Base-by-base conservation (phyloP, 53 echinoderm and acorn worm species). In the Echinometra lucunter region DNA sequence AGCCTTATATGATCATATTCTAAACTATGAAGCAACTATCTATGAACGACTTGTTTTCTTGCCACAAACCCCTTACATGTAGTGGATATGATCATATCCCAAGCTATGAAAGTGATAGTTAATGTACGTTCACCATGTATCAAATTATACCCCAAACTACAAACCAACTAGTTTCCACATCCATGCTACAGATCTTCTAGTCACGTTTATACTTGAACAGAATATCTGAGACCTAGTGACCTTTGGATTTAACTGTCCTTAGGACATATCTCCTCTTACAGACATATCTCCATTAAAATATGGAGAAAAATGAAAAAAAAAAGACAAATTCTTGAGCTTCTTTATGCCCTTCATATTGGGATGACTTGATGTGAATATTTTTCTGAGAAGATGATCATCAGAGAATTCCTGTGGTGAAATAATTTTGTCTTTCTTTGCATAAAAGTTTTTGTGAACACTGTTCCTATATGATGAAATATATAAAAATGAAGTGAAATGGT, bases 71-170 rank as follows among this genome's bases (percentile, higher is more conserved):
- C n/a, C n/a, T n/a, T n/a, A n/a, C n/a, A n/a, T n/a, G n/a, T n/a
- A n/a, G n/a, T n/a, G n/a, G n/a, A n/a, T n/a, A n/a, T n/a, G n/a
- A n/a, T 89, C 89, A 89, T 89, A 89, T 89, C 89, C 58, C 58
- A 57, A 89, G 60, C 37, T 38, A 60, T 60, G 89, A 37, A 57
- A 5, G 23, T 10, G 32, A 30, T 88, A 88, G 88, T 88, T 57
- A n/a, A n/a, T n/a, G n/a, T n/a, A n/a, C 6, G 49, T 47, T 85
- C 85, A 85, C 49, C 28, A 49, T 85, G 21, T n/a, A n/a, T n/a
- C n/a, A n/a, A n/a, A 89, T 89, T 63, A 89, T 89, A 89, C 60
- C 89, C 58, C 58, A 57, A 89, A 89, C 37, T 38, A 60, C 37
- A 60, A 37, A 57, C 18, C 40, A 13, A 56, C 55, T 88, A 88